Evolutionary conservation across 2,888 invertebrate species (phyloP).

Genomic region (Peribatodes rhomboidaria): DNA sequence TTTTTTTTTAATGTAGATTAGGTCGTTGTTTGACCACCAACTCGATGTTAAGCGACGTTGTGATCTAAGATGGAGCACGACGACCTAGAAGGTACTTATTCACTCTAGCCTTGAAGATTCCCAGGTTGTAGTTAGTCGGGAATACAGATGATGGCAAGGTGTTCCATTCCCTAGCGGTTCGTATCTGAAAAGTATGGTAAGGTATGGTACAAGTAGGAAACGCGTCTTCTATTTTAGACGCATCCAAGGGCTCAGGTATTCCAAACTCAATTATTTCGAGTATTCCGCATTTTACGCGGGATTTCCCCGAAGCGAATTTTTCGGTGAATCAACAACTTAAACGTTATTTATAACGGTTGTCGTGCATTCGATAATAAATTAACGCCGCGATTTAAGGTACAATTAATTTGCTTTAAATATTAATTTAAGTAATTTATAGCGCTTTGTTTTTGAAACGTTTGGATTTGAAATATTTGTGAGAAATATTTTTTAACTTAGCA

Average conservation of each 20-base stretch:
- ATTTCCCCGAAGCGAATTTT: slow-evolving; percentile 46
- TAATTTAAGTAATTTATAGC: slow-evolving; percentile 44
- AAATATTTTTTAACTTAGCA: not conserved
- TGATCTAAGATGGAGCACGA: too few species aligned
- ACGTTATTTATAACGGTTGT: slow-evolving; percentile 47
- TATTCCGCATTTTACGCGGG: slow-evolving; percentile 42
- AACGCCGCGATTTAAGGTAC: slow-evolving; percentile 41
- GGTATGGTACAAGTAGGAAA: not conserved
- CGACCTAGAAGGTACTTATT: too few species aligned
- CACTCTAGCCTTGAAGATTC: too few species aligned
- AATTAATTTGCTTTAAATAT: slow-evolving; percentile 49
- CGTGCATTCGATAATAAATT: slow-evolving; percentile 46
- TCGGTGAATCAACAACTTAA: slow-evolving; percentile 51
- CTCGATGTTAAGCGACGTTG: too few species aligned
- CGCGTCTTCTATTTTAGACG: slow-evolving; percentile 2
- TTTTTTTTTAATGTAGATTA: too few species aligned
- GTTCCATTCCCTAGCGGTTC: too few species aligned
- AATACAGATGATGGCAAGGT: too few species aligned
- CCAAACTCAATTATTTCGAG: slow-evolving; percentile 70
- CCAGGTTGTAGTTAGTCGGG: too few species aligned
- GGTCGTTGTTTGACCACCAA: too few species aligned
- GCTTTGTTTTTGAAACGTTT: slow-evolving; percentile 29
- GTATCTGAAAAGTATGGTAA: not conserved
- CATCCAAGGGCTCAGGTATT: slow-evolving; percentile 55
- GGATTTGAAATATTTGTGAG: slow-evolving; percentile 12